phyloP scores from a whole-genome alignment of 2,113 vertebrate genomes.

The Rutilus rutilus region DNA sequence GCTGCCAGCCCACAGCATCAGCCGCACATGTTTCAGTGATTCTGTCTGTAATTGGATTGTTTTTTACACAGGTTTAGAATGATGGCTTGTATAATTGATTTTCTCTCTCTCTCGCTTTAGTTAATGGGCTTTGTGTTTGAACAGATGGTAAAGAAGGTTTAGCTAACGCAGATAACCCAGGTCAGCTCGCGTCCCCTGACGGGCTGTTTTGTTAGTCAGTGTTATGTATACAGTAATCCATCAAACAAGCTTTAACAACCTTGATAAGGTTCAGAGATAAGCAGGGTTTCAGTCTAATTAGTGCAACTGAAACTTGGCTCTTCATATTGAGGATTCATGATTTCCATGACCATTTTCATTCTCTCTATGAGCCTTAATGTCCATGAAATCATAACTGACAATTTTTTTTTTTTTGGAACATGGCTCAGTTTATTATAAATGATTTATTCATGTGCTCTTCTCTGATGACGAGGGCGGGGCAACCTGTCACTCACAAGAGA shows the following conservation, averaged over 20 bases:
- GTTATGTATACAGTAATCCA: conserved; percentile 8
- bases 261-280: conserved; percentile 9
- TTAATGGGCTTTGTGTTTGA: conserved; percentile 10
- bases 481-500: no score
- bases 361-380: not conserved
- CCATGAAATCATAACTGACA: no score
- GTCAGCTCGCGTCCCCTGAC: not conserved
- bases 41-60: not conserved
- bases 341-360: not conserved
- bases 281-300: conserved; percentile 1
- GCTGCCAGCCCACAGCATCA: not conserved
- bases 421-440: no score
- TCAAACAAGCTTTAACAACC: conserved; percentile 4
- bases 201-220: not conserved
- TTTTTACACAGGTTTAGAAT: not conserved
- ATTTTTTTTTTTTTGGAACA: no score
- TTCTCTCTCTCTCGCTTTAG: not conserved
- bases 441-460: no score
- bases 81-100: conserved; percentile 5
- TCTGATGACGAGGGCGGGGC: no score
- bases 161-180: conserved; percentile 3
- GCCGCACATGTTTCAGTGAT: not conserved
- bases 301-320: not conserved
- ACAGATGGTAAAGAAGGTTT: not conserved
- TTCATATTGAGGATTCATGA: not conserved